Conservation (phyloP, 2,888 invertebrate species). For the Diaphora mendica region DNA sequence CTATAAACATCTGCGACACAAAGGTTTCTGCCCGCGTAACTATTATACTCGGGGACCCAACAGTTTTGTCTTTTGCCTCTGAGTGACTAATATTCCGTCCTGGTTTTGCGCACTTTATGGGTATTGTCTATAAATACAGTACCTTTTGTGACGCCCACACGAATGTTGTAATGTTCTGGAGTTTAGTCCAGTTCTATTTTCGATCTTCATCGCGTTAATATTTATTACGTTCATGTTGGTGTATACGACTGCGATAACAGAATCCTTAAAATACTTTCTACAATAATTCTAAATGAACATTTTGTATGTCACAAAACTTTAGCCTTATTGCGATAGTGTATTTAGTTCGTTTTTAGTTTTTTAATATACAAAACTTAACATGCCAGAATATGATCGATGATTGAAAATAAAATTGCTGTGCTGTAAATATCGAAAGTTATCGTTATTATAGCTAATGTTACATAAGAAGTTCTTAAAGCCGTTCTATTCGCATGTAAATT, state of each 20-base stretch:
- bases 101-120: constrained; percentile 39
- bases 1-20: constrained; percentile 46
- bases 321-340: too few species aligned
- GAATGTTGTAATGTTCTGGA: constrained; percentile 50
- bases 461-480: neutral
- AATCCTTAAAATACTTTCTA: neutral
- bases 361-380: neutral
- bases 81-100: constrained; percentile 45
- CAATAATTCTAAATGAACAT: neutral
- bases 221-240: constrained; percentile 17
- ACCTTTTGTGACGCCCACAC: constrained; percentile 60
- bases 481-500: neutral
- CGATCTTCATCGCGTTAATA: constrained; percentile 38
- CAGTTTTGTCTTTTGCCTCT: constrained; percentile 50
- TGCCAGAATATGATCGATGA: neutral
- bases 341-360: too few species aligned
- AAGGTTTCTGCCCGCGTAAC: constrained; percentile 44
- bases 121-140: constrained; percentile 58
- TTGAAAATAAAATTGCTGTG: neutral
- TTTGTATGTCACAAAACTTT: neutral
- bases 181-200: constrained; percentile 58
- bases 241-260: neutral
- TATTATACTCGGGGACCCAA: constrained; percentile 33
- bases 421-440: neutral
- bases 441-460: neutral